Evolutionary conservation across 2,888 invertebrate species (phyloP), one percentile per base, ranked within the genome.

Genomic region (Kryphioiulus occultus): DNA sequence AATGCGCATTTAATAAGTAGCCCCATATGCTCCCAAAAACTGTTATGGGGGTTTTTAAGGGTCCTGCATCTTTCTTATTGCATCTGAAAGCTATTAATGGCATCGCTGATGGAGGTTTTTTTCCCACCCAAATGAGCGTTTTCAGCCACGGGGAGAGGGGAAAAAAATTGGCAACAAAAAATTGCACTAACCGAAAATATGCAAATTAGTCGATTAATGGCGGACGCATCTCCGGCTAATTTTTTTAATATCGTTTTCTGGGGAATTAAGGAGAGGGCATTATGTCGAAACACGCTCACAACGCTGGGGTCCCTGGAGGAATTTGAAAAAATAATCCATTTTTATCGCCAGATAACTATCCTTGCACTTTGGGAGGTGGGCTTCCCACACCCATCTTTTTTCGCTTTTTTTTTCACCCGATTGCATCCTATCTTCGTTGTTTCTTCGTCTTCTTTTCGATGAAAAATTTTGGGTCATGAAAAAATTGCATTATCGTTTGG

Each of bases 401-500:
- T 10, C 15, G 1, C 5, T 44, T 44, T 44, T 44, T 44, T 44
- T 1, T 44, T 44, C 35, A n/a, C 35, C 2, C 35, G 35, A 35
- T n/a, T 35, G 35, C 35, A 35, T 2, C 35, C n/a, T n/a, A n/a
- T n/a, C n/a, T n/a, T n/a, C n/a, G n/a, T 39, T 39, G 9, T 39
- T 5, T 32, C 3, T 32, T 32, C 32, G 5, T 84, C 10, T 35
- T 35, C n/a, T 32, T 84, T 35, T 7, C 4, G 35, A 84, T 84
- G 84, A 84, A 84, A 84, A 84, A 84, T 84, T 35, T 35, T 42
- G 84, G 42, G 84, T 84, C 84, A 84, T 42, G 84, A 84, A 84
- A 84, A 84, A 84, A 84, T 84, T 84, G 84, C 84, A 84, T 84
- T 84, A 84, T 84, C 84, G 35, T 84, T 84, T 35, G 42, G 35